Evolutionary conservation across 2,797 vertebrate genomes (phyloP), one percentile per base, ranked within the genome.

Genomic region (Geotrypetes seraphini): DNA sequence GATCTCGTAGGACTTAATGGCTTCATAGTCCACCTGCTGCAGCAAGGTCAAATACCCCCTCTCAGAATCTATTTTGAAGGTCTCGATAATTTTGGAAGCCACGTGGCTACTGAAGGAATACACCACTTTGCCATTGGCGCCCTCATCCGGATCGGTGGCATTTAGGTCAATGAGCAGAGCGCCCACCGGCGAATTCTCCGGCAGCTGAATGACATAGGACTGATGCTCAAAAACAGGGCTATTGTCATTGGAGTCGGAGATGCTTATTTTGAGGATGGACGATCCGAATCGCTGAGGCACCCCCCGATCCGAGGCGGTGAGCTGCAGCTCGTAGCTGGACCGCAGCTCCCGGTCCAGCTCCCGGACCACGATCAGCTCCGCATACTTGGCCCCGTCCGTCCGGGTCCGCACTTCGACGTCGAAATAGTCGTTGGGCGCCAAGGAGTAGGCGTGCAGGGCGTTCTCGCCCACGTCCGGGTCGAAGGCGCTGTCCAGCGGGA

Each of bases 201-300:
- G 35, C 23, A 99, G 65, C 24, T 80, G 80, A 12, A 99, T 86
- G 7, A 88, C 31, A 23, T 96, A 96, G 0, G 89, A 81, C 42
- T 84, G 87, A 16, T 88, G 82, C 11, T 94, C 88, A 32, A 99
- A 97, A 4, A 57, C 71, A 0, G 95, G 95, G 47, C 95, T 99
- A 73, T 99, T 99, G 68, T 99, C 95, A 8, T 99, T 99, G 30
- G 95, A 99, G 43, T 99, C 95, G 0, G 92, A 90, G 46, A 99
- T 85, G 59, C 85, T 92, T 27, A 99, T 92, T 64, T 91, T 92
- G 7, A 99, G 73, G 4, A 92, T 46, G 17, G 95, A 92, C 0
- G 92, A 92, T 12, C 95, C 94, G 8, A 88, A 91, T 18, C 79
- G 87, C 15, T 85, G 88, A 3, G 95, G 92, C 1, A 84, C 79